Percentiles rank a stretch among this genome's conserved stretches.
Evolutionary conservation across 1,140 invertebrate species (phyloP).

Genomic region (Apolygus lucorum): DNA sequence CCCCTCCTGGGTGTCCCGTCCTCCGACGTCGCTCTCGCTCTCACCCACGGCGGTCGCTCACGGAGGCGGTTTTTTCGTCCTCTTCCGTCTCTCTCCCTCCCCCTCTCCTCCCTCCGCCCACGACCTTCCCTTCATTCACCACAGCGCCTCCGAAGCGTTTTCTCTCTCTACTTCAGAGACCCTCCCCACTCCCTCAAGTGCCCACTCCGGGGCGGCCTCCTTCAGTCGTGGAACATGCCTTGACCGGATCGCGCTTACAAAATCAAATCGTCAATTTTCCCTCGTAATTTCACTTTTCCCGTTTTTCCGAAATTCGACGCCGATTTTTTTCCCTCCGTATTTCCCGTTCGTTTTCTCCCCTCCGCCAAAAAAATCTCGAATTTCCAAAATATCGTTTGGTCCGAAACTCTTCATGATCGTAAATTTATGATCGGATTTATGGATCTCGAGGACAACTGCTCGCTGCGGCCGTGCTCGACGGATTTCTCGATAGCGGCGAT

Average conservation of each 20-base stretch:
- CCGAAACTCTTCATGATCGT: background rate
- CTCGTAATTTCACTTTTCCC: background rate
- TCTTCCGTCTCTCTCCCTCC: background rate
- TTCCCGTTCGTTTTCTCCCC: too few relatives aligned
- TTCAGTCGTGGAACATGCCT: constrained; percentile 14
- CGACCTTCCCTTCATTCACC: background rate
- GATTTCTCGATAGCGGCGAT: constrained; percentile 89
- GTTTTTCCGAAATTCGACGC: background rate
- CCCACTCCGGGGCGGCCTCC: background rate
- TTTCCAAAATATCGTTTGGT: background rate
- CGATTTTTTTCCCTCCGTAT: background rate
- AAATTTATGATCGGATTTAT: background rate
- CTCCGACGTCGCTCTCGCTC: background rate
- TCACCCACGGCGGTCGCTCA: too few relatives aligned
- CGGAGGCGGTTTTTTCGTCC: background rate
- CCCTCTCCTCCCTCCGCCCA: background rate
- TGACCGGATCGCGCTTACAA: constrained; percentile 6
- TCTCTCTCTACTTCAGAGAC: background rate
- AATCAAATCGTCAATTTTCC: background rate
- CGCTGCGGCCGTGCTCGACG: constrained; percentile 52
- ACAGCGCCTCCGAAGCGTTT: background rate
- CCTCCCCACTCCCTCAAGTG: background rate
- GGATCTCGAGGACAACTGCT: constrained; percentile 17
- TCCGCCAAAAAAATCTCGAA: too few relatives aligned
- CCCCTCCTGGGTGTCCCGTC: constrained; percentile 1